Conservation (phyloP, 2,113 vertebrate species). For the Catharus minimus region DNA sequence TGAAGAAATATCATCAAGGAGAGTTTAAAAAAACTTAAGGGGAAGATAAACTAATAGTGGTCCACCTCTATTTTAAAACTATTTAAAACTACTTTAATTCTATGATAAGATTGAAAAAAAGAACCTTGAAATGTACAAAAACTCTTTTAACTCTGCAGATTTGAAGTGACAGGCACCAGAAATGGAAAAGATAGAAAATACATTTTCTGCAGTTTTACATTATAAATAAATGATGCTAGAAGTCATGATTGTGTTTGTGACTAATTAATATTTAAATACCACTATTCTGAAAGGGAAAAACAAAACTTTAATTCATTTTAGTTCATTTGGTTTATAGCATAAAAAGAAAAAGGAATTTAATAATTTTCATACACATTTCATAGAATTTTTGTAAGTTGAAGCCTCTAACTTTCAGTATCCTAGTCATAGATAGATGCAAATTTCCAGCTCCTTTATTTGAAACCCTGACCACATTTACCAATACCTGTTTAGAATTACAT, state of each 20-base stretch:
- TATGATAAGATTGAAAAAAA: neutral
- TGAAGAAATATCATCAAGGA: neutral
- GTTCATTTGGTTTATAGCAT: neutral
- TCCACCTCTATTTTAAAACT: neutral
- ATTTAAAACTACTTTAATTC: neutral
- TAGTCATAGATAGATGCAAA: neutral
- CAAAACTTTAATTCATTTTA: neutral
- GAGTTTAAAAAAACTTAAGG: neutral
- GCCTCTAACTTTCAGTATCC: neutral
- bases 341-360: neutral
- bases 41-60: neutral
- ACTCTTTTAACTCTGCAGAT: neutral
- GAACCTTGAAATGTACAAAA: neutral
- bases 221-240: conserved; percentile 13
- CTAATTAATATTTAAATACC: conserved; percentile 26
- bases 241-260: neutral
- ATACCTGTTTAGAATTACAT: neutral
- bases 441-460: neutral
- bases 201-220: neutral
- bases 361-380: neutral
- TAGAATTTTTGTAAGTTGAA: neutral
- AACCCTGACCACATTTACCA: neutral
- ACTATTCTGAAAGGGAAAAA: neutral
- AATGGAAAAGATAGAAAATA: neutral
- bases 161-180: neutral